Percentiles rank a stretch among this genome's conserved stretches.
These are phyloP conservation scores for Sandelia bainsii DNA, from an alignment of 2,797 vertebrate species.

Conservation along the genomic window DNA sequence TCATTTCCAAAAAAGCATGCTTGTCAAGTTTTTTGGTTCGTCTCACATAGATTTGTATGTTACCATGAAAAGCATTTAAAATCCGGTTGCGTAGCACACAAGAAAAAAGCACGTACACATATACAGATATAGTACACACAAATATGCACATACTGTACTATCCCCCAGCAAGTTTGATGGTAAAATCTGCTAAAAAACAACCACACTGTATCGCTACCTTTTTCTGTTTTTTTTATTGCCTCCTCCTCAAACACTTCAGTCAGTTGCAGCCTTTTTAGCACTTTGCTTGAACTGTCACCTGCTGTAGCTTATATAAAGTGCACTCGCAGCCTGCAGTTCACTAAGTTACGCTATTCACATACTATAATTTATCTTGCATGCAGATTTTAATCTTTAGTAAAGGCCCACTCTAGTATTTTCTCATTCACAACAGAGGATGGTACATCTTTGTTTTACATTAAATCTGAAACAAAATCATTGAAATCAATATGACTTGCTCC, in stretches of 20 bases:
- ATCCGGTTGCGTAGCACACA: neutral
- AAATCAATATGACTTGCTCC: constrained; percentile 22
- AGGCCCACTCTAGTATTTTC: constrained; percentile 10
- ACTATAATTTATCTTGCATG: constrained; percentile 47
- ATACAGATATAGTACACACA: neutral
- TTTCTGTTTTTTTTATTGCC: constrained; percentile 40
- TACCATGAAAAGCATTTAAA: neutral
- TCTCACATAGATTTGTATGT: constrained; percentile 8
- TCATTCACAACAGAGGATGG: constrained; percentile 27
- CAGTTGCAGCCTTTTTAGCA: constrained; percentile 42
- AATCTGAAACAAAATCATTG: constrained; percentile 33
- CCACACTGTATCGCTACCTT: constrained; percentile 15
- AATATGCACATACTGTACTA: constrained; percentile 11
- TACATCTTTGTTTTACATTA: constrained; percentile 35
- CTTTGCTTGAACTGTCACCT: constrained; percentile 54
- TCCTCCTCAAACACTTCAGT: constrained; percentile 57
- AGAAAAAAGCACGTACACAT: neutral
- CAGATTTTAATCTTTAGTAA: constrained; percentile 34
- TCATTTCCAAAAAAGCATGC: constrained; percentile 10
- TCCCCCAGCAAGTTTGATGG: constrained; percentile 1
- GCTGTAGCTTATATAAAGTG: constrained; percentile 50
- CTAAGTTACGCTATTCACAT: constrained; percentile 19
- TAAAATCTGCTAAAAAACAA: constrained; percentile 29
- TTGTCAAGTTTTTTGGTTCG: neutral
- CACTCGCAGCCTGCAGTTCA: constrained; percentile 39